Conservation (phyloP, 2,797 vertebrate species). For the Chromis chromis region DNA sequence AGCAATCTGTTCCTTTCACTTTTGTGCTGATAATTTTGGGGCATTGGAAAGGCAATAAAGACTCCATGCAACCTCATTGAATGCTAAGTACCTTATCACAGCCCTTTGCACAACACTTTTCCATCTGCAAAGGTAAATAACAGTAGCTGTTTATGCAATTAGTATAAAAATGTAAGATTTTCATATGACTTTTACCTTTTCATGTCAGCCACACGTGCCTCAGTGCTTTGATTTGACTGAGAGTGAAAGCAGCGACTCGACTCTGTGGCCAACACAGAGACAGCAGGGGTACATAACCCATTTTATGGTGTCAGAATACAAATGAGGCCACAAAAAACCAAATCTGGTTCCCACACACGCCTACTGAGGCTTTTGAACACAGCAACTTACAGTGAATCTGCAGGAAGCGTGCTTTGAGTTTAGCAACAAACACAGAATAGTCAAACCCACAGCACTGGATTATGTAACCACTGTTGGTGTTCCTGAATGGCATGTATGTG, state of each 20-base stretch:
- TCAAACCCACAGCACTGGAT: conserved; percentile 22
- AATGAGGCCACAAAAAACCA: conserved; percentile 4
- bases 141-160: not conserved
- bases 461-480: conserved; percentile 46
- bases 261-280: not conserved
- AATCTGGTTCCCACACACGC: conserved; percentile 16
- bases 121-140: not conserved
- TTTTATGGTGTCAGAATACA: conserved; percentile 7
- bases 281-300: not conserved
- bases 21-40: too few relatives aligned
- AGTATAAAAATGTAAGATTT: not conserved
- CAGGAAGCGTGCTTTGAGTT: not conserved
- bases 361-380: conserved; percentile 5
- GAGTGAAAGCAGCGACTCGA: not conserved
- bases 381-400: conserved; percentile 7
- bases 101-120: too few relatives aligned
- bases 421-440: conserved; percentile 6
- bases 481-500: conserved; percentile 28
- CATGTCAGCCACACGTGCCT: not conserved
- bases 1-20: too few relatives aligned
- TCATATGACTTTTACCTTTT: not conserved
- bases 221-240: not conserved
- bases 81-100: too few relatives aligned
- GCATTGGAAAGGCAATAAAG: too few relatives aligned
- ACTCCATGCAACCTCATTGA: too few relatives aligned